Evolutionary conservation across 2,888 invertebrate species (phyloP).

Genomic region (Dexiosoma caninum): DNA sequence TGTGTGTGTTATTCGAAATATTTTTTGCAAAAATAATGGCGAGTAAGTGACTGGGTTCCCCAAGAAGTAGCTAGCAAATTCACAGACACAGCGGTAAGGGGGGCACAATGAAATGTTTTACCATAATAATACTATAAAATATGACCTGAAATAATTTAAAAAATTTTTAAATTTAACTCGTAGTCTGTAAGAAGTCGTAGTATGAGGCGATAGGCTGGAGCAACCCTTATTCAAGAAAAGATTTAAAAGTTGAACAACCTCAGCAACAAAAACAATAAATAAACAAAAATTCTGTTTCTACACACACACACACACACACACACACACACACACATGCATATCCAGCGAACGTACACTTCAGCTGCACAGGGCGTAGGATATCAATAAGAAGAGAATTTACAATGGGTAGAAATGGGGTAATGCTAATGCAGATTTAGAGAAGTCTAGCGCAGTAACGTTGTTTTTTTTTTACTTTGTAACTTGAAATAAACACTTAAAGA

Average conservation of each 20-base stretch:
- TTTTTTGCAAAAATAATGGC: conserved; percentile 9
- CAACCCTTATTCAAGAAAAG: conserved; percentile 38
- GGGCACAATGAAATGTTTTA: conserved; percentile 47
- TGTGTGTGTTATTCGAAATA: background rate
- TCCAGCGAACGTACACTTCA: background rate
- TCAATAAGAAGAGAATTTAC: conserved; percentile 40
- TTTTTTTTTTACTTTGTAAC: too few species aligned
- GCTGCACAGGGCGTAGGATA: conserved; percentile 33
- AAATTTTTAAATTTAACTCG: background rate
- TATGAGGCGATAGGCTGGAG: conserved; percentile 27
- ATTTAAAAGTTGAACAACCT: conserved; percentile 56
- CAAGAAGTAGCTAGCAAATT: background rate
- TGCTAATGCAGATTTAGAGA: conserved; percentile 37
- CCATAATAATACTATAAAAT: conserved; percentile 57
- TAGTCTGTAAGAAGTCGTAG: background rate
- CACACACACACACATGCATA: background rate
- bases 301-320: background rate
- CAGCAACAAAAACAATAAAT: conserved; percentile 20
- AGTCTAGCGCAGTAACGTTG: conserved; percentile 29
- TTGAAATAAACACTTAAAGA: conserved; percentile 22
- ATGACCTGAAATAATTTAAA: conserved; percentile 40
- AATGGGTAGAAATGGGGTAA: background rate
- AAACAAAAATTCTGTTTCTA: background rate
- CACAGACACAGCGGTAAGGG: background rate
- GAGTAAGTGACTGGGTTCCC: background rate